Evolutionary conservation across 2,888 invertebrate genomes (phyloP).

Genomic region (Linnaemya tessellans): DNA sequence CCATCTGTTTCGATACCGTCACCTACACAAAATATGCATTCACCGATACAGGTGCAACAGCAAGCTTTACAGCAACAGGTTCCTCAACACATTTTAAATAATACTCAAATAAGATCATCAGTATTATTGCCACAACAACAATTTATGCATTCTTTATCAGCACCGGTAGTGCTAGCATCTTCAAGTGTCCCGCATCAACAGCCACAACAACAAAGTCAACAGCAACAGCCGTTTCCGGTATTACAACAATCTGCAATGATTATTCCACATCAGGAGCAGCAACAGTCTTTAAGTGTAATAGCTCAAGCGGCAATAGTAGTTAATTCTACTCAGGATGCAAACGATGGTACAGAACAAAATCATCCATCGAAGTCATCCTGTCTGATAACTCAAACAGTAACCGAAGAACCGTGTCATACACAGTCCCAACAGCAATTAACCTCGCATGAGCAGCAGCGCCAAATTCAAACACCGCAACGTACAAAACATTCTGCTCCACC

Average conservation of each 20-base stretch:
- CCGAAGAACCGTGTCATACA: constrained; percentile 40
- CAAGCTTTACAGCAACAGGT: constrained; percentile 72
- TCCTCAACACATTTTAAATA: constrained; percentile 41
- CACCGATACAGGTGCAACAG: constrained; percentile 79
- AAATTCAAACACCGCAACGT: constrained; percentile 43
- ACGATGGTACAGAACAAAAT: constrained; percentile 7
- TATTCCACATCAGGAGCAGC: constrained; percentile 54
- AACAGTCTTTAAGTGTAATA: constrained; percentile 54
- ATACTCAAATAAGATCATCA: constrained; percentile 76
- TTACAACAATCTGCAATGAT: constrained; percentile 51
- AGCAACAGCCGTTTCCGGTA: constrained; percentile 6
- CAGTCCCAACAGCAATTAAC: constrained; percentile 42
- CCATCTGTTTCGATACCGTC: constrained; percentile 83
- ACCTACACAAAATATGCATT: constrained; percentile 80
- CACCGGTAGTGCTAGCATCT: constrained; percentile 67
- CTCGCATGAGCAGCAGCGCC: constrained; percentile 41
- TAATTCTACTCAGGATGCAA: neutral
- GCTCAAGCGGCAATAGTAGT: constrained; percentile 63
- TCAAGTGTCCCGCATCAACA: constrained; percentile 37
- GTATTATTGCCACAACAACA: constrained; percentile 76
- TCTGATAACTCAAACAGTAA: neutral
- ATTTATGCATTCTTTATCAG: constrained; percentile 59
- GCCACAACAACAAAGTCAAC: constrained; percentile 28
- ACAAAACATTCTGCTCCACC: constrained; percentile 7
- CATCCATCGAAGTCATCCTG: constrained; percentile 9